phyloP scores from a whole-genome alignment of 2,797 vertebrate species.

The Acropternis orthonyx region DNA sequence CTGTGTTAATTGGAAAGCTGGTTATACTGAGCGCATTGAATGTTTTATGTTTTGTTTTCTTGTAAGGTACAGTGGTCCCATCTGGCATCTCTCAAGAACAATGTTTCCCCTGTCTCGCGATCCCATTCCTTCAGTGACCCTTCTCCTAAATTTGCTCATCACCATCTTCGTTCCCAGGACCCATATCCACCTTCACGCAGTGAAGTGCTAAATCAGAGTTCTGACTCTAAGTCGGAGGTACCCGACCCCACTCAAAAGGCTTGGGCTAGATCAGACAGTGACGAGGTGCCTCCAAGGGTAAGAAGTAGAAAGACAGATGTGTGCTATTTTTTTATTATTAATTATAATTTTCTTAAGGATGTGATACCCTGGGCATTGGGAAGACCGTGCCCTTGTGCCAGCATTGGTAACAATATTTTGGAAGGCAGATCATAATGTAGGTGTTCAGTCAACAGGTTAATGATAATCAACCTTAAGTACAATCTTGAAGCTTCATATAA shows the following conservation, averaged over 20 bases:
- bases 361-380: constrained; percentile 34
- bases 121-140: constrained; percentile 91
- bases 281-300: constrained; percentile 97
- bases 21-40: constrained; percentile 81
- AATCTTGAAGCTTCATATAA: neutral
- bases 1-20: constrained; percentile 74
- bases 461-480: neutral
- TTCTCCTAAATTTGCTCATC: constrained; percentile 91
- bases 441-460: neutral
- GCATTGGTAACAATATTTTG: constrained; percentile 21
- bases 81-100: constrained; percentile 92
- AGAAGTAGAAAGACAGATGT: constrained; percentile 82
- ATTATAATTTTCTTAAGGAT: constrained; percentile 50
- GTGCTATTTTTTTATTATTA: constrained; percentile 48
- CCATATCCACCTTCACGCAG: constrained; percentile 89
- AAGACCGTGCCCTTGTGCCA: neutral
- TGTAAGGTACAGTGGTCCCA: constrained; percentile 92
- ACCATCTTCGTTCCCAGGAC: constrained; percentile 95
- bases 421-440: constrained; percentile 19
- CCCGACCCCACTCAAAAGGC: constrained; percentile 85
- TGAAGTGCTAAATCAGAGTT: constrained; percentile 85
- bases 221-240: constrained; percentile 84
- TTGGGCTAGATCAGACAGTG: constrained; percentile 87
- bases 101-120: constrained; percentile 84
- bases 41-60: constrained; percentile 85